Base-by-base conservation (phyloP, 2,797 vertebrate genomes). In the Sebastiscus albofasciatus region DNA sequence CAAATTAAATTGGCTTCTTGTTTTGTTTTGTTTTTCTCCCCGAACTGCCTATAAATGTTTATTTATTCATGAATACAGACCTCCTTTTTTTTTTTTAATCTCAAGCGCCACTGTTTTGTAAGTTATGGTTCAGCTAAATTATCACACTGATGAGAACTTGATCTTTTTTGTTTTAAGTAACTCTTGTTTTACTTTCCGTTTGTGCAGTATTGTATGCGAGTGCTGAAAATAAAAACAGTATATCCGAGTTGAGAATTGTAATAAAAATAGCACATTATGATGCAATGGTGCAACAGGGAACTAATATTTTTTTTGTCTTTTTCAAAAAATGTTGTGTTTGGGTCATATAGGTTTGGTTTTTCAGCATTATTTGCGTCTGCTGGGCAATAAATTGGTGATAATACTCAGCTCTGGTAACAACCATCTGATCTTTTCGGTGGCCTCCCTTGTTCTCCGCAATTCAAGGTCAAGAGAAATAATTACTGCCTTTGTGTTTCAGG, bases 161-260 rank as follows among this genome's bases (percentile, higher is more conserved):
- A 82, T 75, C 49, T 60, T 72, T 46, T 42, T n/a, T 72, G 73
- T 62, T 46, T 27, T 72, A 61, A 72, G 62, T 83, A 55, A 84
- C 82, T 77, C 39, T 79, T 87, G 27, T 73, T 87, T 86, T 71
- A 61, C 74, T 87, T 85, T 85, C 82, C 87, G 88, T 88, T 65
- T 85, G 84, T 93, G 89, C 92, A 93, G 93, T 93, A 93, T 94
- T 94, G 88, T 91, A 79, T 79, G 74, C 56, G 62, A 86, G 75
- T 88, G 34, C 81, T 83, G 80, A 87, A 76, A 85, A 78, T 67
- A 0, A 49, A 42, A 49, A 72, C 74, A 67, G 65, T 74, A 77
- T 87, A 78, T 81, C 77, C 34, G 6, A 83, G 82, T 49, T 26
- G 81, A 81, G 62, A 84, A 72, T 78, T 83, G 75, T 81, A 75